These are phyloP conservation scores for Babyrousa celebensis DNA, from an alignment of 2,797 vertebrate genomes.

Conservation along the genomic window DNA sequence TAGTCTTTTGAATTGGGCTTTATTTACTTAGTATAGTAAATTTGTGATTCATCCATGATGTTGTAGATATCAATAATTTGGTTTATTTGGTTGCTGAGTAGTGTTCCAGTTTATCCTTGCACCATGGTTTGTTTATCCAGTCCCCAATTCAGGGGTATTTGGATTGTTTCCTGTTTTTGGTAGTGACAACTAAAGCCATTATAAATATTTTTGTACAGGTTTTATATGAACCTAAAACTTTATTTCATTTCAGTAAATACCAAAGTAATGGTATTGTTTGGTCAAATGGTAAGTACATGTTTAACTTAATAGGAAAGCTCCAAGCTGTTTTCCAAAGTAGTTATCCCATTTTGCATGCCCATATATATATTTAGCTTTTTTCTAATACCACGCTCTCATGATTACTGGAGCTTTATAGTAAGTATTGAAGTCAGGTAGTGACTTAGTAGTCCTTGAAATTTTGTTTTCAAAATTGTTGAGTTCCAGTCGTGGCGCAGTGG, in stretches of 20 bases:
- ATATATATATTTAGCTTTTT: not conserved
- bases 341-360: not conserved
- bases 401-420: conserved; percentile 11
- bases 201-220: not conserved
- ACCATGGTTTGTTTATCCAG: not conserved
- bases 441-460: not conserved
- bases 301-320: conserved; percentile 58
- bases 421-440: not conserved
- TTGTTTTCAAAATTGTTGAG: not conserved
- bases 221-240: conserved; percentile 36
- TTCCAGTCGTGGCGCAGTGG: no score
- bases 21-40: not conserved
- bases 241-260: conserved; percentile 61
- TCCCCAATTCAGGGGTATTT: not conserved
- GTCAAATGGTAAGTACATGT: not conserved
- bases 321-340: not conserved
- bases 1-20: conserved; percentile 34
- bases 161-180: conserved; percentile 34
- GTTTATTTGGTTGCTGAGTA: not conserved
- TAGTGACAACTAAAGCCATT: conserved; percentile 23
- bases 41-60: conserved; percentile 42
- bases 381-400: not conserved
- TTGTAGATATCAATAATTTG: not conserved
- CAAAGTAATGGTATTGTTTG: not conserved
- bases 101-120: conserved; percentile 29